A percentile compares a stretch with the other conserved stretches of the same genome.
phyloP scores from a whole-genome alignment of 1,140 invertebrate genomes.

The Caerostris extrusa region DNA sequence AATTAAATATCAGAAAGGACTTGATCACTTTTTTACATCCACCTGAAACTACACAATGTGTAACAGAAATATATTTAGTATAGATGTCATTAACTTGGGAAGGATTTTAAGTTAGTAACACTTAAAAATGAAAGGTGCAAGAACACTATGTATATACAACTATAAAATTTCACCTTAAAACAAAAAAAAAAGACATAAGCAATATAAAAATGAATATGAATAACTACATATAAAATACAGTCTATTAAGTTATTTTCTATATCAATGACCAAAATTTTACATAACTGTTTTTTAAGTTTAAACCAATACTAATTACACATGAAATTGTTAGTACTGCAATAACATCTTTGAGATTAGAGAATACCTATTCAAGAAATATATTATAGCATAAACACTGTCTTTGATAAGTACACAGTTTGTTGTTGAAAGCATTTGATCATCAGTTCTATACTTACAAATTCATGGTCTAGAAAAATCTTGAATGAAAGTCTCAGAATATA shows the following conservation, averaged over 20 bases:
- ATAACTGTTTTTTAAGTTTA: neutral
- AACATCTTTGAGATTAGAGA: neutral
- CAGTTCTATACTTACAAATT: constrained; percentile 47
- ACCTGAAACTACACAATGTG: neutral
- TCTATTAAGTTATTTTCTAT: constrained; percentile 15
- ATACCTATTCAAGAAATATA: neutral
- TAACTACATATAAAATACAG: constrained; percentile 63
- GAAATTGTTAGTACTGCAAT: neutral
- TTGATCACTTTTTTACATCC: constrained; percentile 14
- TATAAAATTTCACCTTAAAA: constrained; percentile 63
- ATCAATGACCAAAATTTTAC: constrained; percentile 32
- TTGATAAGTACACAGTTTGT: constrained; percentile 51
- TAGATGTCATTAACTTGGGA: neutral
- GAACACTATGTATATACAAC: constrained; percentile 59
- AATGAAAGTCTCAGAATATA: neutral
- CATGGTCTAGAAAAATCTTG: constrained; percentile 23
- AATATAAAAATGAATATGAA: constrained; percentile 53
- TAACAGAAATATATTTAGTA: neutral
- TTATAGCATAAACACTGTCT: neutral
- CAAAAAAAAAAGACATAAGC: neutral
- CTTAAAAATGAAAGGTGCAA: constrained; percentile 53
- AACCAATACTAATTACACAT: neutral
- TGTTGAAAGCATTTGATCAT: constrained; percentile 73
- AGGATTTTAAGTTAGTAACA: neutral
- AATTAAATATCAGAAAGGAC: constrained; percentile 45